Evolutionary conservation across 2,113 vertebrate species (phyloP), one percentile per base, ranked within the genome.

Genomic region (Alouatta palliata): DNA sequence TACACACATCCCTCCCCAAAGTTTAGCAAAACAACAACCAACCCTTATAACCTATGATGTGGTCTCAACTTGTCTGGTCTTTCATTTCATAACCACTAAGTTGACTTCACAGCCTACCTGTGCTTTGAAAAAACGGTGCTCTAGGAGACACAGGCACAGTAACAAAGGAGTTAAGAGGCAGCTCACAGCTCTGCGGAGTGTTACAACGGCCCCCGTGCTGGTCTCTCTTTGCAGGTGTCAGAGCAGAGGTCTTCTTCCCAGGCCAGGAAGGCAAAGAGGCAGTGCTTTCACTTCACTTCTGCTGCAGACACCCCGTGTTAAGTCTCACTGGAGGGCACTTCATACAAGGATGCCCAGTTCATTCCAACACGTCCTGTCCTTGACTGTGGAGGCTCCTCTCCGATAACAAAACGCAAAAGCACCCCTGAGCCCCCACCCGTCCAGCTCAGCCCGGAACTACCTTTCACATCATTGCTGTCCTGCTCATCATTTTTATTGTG

Each of bases 371-470:
- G 0, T 43, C 20, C 11, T 21, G 30, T 19, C 82, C 68, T 17
- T 8, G 35, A n/a, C 12, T 4, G 0, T 8, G 14, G 13, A 14
- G 61, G 2, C 20, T 76, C 19, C 27, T 19, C 23, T 56, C 43
- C 16, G 37, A 64, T 14, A 45, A 91, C 58, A 30, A 23, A 80
- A 35, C 87, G 30, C 35, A 45, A 6, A 58, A 30, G 47, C 27
- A 77, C 7, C 10, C 56, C 43, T 64, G 27, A 13, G 1, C 5
- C 3, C n/a, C 11, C 0, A 14, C 8, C 4, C 19, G 5, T 45
- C 52, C 27, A 8, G 52, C 75, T 40, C 8, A 76, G 8, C 12
- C 61, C n/a, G 13, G 35, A 14, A 27, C 40, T 61, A 35, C 68
- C 49, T 58, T 81, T 54, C 61, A 70, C 40, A 58, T 11, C 43